Evolutionary conservation across 2,888 invertebrate species (phyloP).

Genomic region (Acleris sparsana): DNA sequence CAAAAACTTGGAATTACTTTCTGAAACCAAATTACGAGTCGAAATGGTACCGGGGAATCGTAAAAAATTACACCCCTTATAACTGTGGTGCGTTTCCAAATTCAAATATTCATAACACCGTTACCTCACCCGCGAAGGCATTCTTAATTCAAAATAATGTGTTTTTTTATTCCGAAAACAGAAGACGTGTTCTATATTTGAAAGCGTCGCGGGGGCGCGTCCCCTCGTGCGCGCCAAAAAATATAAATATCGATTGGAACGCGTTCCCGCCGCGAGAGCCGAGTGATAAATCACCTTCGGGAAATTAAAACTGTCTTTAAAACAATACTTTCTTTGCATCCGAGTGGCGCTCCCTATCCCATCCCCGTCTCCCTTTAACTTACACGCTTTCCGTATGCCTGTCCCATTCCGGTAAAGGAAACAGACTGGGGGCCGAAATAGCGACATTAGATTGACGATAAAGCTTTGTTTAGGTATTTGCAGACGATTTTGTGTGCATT

Average conservation of each 20-base stretch:
- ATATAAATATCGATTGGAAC: conserved; percentile 63
- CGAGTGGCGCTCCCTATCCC: conserved; percentile 52
- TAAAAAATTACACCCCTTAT: conserved; percentile 32
- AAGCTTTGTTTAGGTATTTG: conserved; percentile 46
- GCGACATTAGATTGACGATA: conserved; percentile 45
- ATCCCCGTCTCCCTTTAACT: conserved; percentile 42
- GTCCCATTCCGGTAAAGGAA: conserved; percentile 39
- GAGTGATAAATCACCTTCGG: conserved; percentile 82
- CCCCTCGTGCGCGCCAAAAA: conserved; percentile 60
- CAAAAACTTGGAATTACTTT: conserved; percentile 29
- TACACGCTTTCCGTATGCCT: conserved; percentile 36
- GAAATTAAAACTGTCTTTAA: conserved; percentile 84
- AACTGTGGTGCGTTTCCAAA: conserved; percentile 37
- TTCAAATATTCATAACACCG: conserved; percentile 44
- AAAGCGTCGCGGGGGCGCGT: conserved; percentile 71
- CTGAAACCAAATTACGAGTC: conserved; percentile 23
- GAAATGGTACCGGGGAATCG: conserved; percentile 13
- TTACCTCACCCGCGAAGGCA: conserved; percentile 76
- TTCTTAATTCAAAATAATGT: conserved; percentile 70
- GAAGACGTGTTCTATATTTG: conserved; percentile 74
- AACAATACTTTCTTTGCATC: conserved; percentile 77
- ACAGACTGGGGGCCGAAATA: conserved; percentile 39
- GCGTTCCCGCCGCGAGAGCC: conserved; percentile 60
- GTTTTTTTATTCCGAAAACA: conserved; percentile 65
- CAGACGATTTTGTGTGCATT: conserved; percentile 45